A percentile compares a stretch with the other conserved stretches of the same genome.
phyloP scores from a whole-genome alignment of 1,140 invertebrate species.

The Leptonema lineaticorne region DNA sequence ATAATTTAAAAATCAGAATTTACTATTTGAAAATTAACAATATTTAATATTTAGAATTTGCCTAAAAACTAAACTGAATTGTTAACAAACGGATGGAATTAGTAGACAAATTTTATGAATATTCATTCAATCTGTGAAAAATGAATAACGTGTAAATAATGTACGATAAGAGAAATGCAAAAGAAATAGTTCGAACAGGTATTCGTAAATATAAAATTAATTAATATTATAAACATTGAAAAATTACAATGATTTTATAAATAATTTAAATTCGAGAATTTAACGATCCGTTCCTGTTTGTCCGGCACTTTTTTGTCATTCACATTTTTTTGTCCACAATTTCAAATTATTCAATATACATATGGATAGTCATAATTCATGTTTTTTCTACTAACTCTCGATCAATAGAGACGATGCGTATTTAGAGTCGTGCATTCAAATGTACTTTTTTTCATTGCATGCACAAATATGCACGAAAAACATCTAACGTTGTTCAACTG shows the following conservation, averaged over 20 bases:
- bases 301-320: background rate
- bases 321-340: too few relatives aligned
- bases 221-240: background rate
- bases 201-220: background rate
- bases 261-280: conserved; percentile 1
- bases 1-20: too few relatives aligned
- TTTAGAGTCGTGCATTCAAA: conserved; percentile 7
- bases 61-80: too few relatives aligned
- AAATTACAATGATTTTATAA: background rate
- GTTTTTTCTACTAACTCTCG: background rate
- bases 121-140: background rate
- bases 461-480: conserved; percentile 24
- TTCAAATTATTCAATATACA: too few relatives aligned
- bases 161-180: too few relatives aligned
- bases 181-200: too few relatives aligned
- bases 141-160: too few relatives aligned
- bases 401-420: conserved; percentile 15
- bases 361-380: background rate
- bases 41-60: too few relatives aligned
- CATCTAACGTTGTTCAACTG: too few relatives aligned
- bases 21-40: too few relatives aligned
- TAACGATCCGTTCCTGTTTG: background rate
- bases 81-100: too few relatives aligned
- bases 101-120: too few relatives aligned
- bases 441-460: conserved; percentile 19